Evolutionary conservation across 1,140 invertebrate species (phyloP).

Genomic region (Ooceraea biroi): DNA sequence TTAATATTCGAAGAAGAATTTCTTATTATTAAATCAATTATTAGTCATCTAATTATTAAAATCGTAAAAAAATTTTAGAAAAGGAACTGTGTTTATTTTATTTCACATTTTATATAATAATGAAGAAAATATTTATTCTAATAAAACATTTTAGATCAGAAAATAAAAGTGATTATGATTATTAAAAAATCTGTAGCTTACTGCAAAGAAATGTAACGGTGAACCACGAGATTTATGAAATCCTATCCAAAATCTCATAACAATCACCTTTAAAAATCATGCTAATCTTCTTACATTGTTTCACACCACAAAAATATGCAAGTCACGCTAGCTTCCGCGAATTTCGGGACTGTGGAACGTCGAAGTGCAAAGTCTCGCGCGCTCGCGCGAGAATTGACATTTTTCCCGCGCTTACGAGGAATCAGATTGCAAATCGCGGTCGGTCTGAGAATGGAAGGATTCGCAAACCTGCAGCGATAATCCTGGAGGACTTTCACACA

Average conservation of each 20-base stretch:
- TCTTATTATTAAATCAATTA: too few species aligned
- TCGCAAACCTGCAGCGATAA: slow-evolving; percentile 63
- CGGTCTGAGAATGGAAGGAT: slow-evolving; percentile 20
- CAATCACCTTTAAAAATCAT: background rate
- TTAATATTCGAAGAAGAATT: background rate
- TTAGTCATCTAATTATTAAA: background rate
- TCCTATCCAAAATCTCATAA: background rate
- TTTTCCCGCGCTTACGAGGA: background rate
- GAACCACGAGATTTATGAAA: background rate
- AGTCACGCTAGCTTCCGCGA: background rate
- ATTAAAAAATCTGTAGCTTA: background rate
- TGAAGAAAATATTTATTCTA: background rate
- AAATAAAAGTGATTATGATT: slow-evolving; percentile 1
- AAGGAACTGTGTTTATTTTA: background rate
- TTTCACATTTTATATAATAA: background rate
- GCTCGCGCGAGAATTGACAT: background rate
- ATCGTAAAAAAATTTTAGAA: background rate
- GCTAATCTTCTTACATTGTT: background rate
- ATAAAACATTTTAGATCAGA: background rate
- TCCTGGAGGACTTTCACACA: slow-evolving; percentile 63
- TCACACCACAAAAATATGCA: background rate
- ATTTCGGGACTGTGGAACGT: background rate
- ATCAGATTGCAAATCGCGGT: background rate
- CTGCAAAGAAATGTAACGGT: too few species aligned
- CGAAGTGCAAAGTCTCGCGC: background rate